Evolutionary conservation across 1,140 invertebrate species (phyloP).

Genomic region (Brevipalpus yothersi): DNA sequence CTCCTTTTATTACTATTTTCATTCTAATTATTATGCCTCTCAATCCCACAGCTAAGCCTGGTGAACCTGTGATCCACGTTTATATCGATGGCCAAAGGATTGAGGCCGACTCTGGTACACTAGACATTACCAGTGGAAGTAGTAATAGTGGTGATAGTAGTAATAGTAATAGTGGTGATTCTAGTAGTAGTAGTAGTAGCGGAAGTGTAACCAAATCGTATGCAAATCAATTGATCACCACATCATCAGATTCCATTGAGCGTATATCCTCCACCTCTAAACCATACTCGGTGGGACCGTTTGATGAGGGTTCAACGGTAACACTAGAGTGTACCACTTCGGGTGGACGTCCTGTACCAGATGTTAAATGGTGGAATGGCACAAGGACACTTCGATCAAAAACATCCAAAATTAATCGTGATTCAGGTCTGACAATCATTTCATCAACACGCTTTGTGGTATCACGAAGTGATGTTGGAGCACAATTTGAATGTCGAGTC

Average conservation of each 20-base stretch:
- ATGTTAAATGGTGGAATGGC: slow-evolving; percentile 13
- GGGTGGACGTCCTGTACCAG: slow-evolving; percentile 14
- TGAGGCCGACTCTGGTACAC: too few species aligned
- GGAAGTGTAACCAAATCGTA: neutral
- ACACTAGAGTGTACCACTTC: slow-evolving; percentile 13
- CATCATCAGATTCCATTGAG: too few species aligned
- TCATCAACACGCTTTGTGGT: slow-evolving; percentile 13
- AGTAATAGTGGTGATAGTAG: too few species aligned
- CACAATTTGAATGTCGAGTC: slow-evolving; percentile 41
- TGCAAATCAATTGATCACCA: too few species aligned
- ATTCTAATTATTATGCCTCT: too few species aligned
- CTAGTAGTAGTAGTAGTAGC: too few species aligned
- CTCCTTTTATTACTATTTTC: neutral
- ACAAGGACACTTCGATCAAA: slow-evolving; percentile 10
- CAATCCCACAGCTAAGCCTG: slow-evolving; percentile 10
- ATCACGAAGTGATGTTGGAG: slow-evolving; percentile 42
- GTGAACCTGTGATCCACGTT: slow-evolving; percentile 9
- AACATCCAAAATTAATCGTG: slow-evolving; percentile 2
- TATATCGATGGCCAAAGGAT: slow-evolving; percentile 2
- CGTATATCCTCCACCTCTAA: neutral
- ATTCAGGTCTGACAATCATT: slow-evolving; percentile 4
- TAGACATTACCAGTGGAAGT: too few species aligned
- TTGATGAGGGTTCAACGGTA: slow-evolving; percentile 13
- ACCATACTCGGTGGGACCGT: neutral
- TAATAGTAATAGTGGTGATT: too few species aligned